Percentiles rank a stretch among this genome's conserved stretches.
Evolutionary conservation across 2,797 vertebrate species (phyloP).

Genomic region (Leptodactylus fallax): DNA sequence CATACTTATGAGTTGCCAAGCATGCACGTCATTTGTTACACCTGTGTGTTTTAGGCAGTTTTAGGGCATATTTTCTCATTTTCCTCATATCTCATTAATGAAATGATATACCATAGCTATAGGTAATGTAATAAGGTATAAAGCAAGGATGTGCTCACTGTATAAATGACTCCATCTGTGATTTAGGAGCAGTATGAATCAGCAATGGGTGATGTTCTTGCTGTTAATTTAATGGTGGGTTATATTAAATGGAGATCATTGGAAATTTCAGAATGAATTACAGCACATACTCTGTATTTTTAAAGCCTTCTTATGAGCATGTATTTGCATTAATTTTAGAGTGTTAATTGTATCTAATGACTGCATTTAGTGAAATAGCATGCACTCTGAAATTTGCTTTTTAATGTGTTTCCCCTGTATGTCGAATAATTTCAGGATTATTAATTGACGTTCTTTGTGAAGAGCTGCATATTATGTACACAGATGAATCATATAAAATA

Average conservation of each 20-base stretch:
- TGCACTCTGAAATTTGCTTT: slow-evolving; percentile 27
- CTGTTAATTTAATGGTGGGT: slow-evolving; percentile 16
- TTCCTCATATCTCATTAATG: neutral
- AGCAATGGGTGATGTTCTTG: slow-evolving; percentile 28
- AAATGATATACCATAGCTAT: neutral
- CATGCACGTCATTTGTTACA: too few relatives aligned
- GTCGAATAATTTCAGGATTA: slow-evolving; percentile 24
- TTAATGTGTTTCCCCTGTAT: slow-evolving; percentile 39
- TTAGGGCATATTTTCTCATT: neutral
- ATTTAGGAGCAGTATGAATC: slow-evolving; percentile 13
- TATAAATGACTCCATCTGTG: slow-evolving; percentile 3
- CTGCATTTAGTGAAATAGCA: slow-evolving; percentile 47
- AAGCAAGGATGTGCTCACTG: neutral
- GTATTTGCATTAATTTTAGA: slow-evolving; percentile 49
- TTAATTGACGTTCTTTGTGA: slow-evolving; percentile 23
- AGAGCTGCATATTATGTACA: neutral
- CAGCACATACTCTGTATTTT: slow-evolving; percentile 6
- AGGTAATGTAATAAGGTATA: neutral
- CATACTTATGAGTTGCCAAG: too few relatives aligned
- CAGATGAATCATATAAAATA: neutral
- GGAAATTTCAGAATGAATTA: slow-evolving; percentile 33
- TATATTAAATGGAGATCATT: slow-evolving; percentile 34
- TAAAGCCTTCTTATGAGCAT: slow-evolving; percentile 35
- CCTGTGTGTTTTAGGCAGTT: neutral
- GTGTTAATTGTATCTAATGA: slow-evolving; percentile 51